Evolutionary conservation across 2,888 invertebrate genomes (phyloP), one percentile per base, ranked within the genome.

Genomic region (Eutolmus rufibarbis): DNA sequence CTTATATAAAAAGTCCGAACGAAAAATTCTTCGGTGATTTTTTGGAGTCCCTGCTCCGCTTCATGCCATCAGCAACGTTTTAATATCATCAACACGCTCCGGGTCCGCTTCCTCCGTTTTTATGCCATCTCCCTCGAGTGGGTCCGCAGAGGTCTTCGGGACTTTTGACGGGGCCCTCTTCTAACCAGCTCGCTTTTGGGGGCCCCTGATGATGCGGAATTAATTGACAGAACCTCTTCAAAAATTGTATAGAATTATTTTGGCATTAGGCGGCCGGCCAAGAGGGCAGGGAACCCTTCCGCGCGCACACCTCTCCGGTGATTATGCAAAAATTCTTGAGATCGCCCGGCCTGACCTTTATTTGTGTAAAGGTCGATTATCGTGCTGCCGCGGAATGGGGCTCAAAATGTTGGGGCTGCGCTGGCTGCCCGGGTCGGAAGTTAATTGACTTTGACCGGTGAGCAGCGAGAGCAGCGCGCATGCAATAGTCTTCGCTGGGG

Each of bases 31-130:
- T 85, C 66, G 34, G 43, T 85, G 74, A 74, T 40, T 85, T 85
- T 66, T 85, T 85, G 74, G 85, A 31, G 74, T 85, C 46, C 57
- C 74, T 74, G 28, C 40, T 40, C 23, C 66, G 76, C 74, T 85
- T 40, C 37, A 40, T 74, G 85, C 85, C 85, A 85, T 85, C 85
- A 85, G 74, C 84, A 84, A 84, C 84, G 74, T 84, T 85, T 43
- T 85, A 85, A 85, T 85, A 85, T 74, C 85, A 28, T 85, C 85
- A 85, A 85, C 85, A 74, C 85, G 46, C 85, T 57, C 23, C 74
- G 40, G 74, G 28, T 85, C 56, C 28, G n/a, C 46, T 23, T 46
- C 74, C 74, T 43, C 37, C 37, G n/a, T 37, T 84, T 74, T 85
- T 19, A 85, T 2, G 74, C 43, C n/a, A 19, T 28, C 12, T 66